Base-by-base conservation (phyloP, 2,797 vertebrate species). In the Eurystomus glaucurus region DNA sequence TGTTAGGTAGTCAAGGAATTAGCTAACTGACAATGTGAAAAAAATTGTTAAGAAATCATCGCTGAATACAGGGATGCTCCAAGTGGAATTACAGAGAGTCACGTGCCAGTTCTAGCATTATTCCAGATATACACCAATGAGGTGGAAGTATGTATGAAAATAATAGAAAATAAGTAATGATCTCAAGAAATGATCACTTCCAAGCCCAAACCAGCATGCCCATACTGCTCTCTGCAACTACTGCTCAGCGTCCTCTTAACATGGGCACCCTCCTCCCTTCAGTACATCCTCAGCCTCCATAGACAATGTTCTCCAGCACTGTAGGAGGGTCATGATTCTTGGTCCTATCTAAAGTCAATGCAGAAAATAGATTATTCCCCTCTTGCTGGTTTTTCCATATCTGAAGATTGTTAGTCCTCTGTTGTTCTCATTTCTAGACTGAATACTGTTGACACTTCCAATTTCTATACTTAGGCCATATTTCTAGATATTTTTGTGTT, bases 251-350 rank as follows among this genome's bases (percentile, higher is more conserved):
- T 45, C 3, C 5, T 51, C 21, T 58, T 72, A 11, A 23, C 15
- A 35, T 1, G 2, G 18, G 1, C 15, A 66, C 5, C 11, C 1
- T 84, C 4, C 6, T 68, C 7, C 9, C 0, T 35, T 43, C 20
- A 45, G 8, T 6, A 22, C 19, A 20, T 26, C 20, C 25, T 72
- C 58, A 74, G 6, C 8, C 41, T 90, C 29, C 26, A 22, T 4
- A 31, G 46, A 43, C 6, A 70, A 29, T 7, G 3, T 5, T 3
- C 1, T 66, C 13, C 0, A 0, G 6, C 2, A 1, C 16, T 43
- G 18, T 25, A 79, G 15, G 9, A 78, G 22, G 9, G n/a, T 76
- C 4, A 0, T 76, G 28, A 29, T 0, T 0, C 15, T 43, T 60
- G 13, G 18, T 75, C 8, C 2, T 37, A 7, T 28, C 22, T 90